Evolutionary conservation across 2,113 vertebrate species (phyloP), one percentile per base, ranked within the genome.

Genomic region (Forbesichthys papilliferus): DNA sequence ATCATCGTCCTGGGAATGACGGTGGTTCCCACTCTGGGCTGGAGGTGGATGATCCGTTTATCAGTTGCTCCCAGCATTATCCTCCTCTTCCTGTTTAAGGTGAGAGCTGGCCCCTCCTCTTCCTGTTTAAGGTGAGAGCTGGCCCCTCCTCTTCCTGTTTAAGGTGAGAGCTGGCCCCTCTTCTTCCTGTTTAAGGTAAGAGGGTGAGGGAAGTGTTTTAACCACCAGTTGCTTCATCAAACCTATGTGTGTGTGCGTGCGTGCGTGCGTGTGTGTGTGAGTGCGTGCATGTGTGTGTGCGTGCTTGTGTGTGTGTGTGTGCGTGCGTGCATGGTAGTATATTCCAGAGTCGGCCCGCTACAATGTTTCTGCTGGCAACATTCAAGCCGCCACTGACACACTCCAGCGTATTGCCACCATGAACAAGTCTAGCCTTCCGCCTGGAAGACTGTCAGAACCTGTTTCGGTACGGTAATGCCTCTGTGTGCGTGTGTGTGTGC

Each of bases 21-120:
- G 20, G 86, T 98, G 80, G 93, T 95, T 47, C 95, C 98, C 51
- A 90, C 90, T 3, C 48, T 96, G 0, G 95, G 97, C 18, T 99
- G 97, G 98, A 92, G 94, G 18, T 99, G 98, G 98, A 93, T 99
- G 85, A 93, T 98, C 77, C 93, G 98, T 7, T 70, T 96, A 0
- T 96, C 97, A 1, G 90, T 98, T 73, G 71, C 95, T 1, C 98
- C 96, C 0, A 93, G 96, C 48, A 70, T 98, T 68, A 33, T 97
- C 71, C 95, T 99, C 60, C 85, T 96, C 75, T 64, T 95, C 71
- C 91, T 90, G 11, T 99, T 99, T 84, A 93, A 91, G 94, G 97
- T 98, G 72, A 58, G 36, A 0, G 36, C 33, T 96, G 36, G 36
- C 33, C 96, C 71, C 95, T 99, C 60, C 85, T 96, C 75, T 64